phyloP scores from a whole-genome alignment of 2,888 invertebrate species.

The Drosophila aldrichi region DNA sequence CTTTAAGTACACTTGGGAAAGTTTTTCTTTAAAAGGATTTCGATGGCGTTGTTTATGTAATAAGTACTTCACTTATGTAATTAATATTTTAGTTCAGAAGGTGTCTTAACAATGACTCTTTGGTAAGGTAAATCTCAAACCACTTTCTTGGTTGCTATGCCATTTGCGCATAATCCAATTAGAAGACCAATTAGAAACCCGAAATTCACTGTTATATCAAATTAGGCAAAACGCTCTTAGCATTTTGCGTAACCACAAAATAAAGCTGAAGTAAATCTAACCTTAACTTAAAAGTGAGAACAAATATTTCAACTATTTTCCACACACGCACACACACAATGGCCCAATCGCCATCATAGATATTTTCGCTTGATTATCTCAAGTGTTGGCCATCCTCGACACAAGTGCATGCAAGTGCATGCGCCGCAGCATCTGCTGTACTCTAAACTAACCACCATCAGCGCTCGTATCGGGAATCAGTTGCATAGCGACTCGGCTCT shows the following conservation, averaged over 20 bases:
- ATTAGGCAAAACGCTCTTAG: not conserved
- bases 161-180: not conserved
- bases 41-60: too few species aligned
- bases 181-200: not conserved
- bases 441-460: not conserved
- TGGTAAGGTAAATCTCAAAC: too few species aligned
- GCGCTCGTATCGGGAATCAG: not conserved
- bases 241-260: not conserved
- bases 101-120: too few species aligned
- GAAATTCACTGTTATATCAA: not conserved
- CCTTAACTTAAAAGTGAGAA: not conserved
- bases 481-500: conserved; percentile 5
- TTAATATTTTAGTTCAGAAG: too few species aligned
- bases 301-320: conserved; percentile 5
- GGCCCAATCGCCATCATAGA: not conserved
- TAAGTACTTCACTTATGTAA: too few species aligned
- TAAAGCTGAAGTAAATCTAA: not conserved
- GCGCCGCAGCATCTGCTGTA: not conserved
- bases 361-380: conserved; percentile 23
- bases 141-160: too few species aligned
- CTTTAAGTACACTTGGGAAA: too few species aligned
- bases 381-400: conserved; percentile 11
- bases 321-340: not conserved
- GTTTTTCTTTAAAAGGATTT: too few species aligned
- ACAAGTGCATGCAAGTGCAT: conserved; percentile 17